Conservation (phyloP, 2,113 vertebrate genomes). For the Gobio gobio region DNA sequence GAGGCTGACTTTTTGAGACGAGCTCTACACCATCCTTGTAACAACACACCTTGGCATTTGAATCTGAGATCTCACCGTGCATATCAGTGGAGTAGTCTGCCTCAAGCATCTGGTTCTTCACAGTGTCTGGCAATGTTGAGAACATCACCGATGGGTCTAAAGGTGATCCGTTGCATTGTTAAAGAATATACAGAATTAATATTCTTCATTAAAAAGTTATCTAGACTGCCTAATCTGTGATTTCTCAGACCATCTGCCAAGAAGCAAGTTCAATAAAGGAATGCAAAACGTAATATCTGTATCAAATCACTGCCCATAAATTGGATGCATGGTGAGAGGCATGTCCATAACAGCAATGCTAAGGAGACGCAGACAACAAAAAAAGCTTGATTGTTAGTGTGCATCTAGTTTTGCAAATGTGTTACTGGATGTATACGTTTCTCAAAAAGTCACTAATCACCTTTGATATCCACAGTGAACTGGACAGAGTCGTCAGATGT, state of each 20-base stretch:
- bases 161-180: constrained; percentile 71
- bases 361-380: constrained; percentile 47
- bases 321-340: constrained; percentile 54
- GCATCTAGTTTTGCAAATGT: constrained; percentile 56
- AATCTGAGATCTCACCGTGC: constrained; percentile 75
- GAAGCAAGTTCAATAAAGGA: constrained; percentile 54
- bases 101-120: constrained; percentile 68
- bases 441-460: constrained; percentile 70
- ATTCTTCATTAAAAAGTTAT: constrained; percentile 52
- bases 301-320: constrained; percentile 51
- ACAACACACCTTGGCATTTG: constrained; percentile 75
- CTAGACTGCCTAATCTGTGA: constrained; percentile 57
- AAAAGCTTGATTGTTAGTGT: constrained; percentile 62
- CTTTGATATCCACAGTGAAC: constrained; percentile 76
- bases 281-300: constrained; percentile 53
- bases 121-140: constrained; percentile 63
- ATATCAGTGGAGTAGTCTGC: constrained; percentile 59
- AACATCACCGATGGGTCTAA: constrained; percentile 72
- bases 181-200: constrained; percentile 63
- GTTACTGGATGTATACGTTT: constrained; percentile 58
- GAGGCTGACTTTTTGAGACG: constrained; percentile 70
- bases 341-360: constrained; percentile 46
- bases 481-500: constrained; percentile 72
- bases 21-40: constrained; percentile 83
- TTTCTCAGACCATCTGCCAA: constrained; percentile 60